Evolutionary conservation across 2,797 vertebrate genomes (phyloP).

Genomic region (Pelodytes ibericus): DNA sequence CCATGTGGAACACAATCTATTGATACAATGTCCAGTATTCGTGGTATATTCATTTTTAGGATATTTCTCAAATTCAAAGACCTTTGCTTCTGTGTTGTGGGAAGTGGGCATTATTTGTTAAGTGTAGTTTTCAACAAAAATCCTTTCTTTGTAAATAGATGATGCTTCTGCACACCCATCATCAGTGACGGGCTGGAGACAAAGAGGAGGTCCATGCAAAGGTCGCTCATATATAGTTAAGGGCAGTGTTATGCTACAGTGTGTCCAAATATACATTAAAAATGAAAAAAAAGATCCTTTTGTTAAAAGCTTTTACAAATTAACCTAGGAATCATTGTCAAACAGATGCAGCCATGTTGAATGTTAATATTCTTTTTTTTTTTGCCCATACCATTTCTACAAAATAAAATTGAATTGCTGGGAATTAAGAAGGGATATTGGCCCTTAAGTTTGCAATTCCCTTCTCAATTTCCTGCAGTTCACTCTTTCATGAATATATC

Average conservation of each 20-base stretch:
- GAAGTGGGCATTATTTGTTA: slow-evolving; percentile 41
- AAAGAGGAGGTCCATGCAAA: no score
- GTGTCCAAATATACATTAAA: not conserved
- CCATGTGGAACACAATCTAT: not conserved
- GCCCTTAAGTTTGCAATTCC: no score
- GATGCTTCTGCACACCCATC: not conserved
- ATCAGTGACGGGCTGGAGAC: not conserved
- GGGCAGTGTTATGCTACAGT: not conserved
- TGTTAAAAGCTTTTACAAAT: no score
- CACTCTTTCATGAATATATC: no score
- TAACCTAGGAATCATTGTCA: not conserved
- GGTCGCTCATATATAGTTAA: not conserved
- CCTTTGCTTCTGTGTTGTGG: not conserved
- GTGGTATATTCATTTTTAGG: not conserved
- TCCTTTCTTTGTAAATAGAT: not conserved
- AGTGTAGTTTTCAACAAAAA: slow-evolving; percentile 58
- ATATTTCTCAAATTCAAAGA: not conserved
- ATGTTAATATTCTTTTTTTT: no score
- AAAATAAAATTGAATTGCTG: no score
- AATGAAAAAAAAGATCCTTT: not conserved
- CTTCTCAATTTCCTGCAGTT: no score
- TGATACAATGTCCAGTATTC: slow-evolving; percentile 7
- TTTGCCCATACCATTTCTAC: no score
- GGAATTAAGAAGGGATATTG: no score
- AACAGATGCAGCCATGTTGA: not conserved